Base-by-base conservation (phyloP, 2,797 vertebrate genomes). In the Acrossocheilus wenchowensis region DNA sequence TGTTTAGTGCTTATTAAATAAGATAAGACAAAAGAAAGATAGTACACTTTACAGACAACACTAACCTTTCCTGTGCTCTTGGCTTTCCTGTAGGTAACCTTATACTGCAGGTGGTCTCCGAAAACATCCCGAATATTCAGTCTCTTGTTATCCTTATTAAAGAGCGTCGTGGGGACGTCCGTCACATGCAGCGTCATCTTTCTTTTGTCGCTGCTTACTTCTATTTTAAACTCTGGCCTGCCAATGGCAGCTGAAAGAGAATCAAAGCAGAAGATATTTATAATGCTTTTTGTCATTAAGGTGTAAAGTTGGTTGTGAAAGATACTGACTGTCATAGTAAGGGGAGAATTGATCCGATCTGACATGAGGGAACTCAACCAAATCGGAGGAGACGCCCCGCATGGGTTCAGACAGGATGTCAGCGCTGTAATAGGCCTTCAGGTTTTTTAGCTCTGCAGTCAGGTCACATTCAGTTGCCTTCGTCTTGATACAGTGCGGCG, bases 61-160 rank as follows among this genome's bases (percentile, higher is more conserved):
- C 93, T 94, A 89, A 99, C 98, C 96, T 95, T 97, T 87, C 98
- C 98, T 0, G 97, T 96, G 92, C 97, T 98, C 89, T 91, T 90
- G 1, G 96, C 96, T 92, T 90, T 98, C 90, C 95, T 92, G 45
- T 97, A 99, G 64, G 86, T 94, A 54, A 99, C 94, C 30, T 60
- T 95, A 23, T 99, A 99, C 81, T 89, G 87, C 43, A 99, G 92
- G 34, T 97, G 64, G 4, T 94, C 69, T 69, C 91, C 85, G 85
- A 97, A 98, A 88, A 99, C 90, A 5, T 98, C 96, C 78, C 94
- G 93, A 88, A 99, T 91, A 73, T 81, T 97, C 88, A 92, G 91
- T 87, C 93, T 95, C 0, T 66, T 93, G 6, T 87, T 87, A 0
- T 95, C 94, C 30, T 90, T 57, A 85, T 77, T 85, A 21, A 88